Percentiles rank a stretch among this genome's conserved stretches.
phyloP scores from a whole-genome alignment of 37 sponge, comb jelly and placozoan species.

The Oscarella lobularis region DNA sequence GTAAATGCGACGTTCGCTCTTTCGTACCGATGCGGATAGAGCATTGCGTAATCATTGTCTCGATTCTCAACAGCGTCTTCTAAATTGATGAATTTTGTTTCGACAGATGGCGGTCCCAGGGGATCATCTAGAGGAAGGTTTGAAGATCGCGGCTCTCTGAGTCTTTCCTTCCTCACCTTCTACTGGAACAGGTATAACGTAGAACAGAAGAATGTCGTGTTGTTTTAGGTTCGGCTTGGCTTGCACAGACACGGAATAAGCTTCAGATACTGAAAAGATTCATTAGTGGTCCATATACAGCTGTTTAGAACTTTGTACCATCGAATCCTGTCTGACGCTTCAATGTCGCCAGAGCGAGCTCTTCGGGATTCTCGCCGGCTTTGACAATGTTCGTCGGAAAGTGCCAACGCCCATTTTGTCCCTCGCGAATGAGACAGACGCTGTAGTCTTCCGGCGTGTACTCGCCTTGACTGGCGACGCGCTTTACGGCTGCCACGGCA shows the following conservation, averaged over 20 bases:
- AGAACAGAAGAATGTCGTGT: constrained; percentile 30
- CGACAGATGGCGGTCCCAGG: constrained; percentile 14
- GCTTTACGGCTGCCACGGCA: constrained; percentile 32
- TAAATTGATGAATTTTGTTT: constrained; percentile 25
- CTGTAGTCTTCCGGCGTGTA: constrained; percentile 35
- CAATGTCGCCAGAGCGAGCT: constrained; percentile 19
- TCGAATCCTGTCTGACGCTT: constrained; percentile 17
- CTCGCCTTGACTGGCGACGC: constrained; percentile 6
- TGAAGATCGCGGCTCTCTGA: constrained; percentile 7
- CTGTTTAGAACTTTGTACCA: constrained; percentile 28
- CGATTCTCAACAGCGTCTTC: constrained; percentile 32
- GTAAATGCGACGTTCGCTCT: background rate
- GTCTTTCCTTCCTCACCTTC: background rate
- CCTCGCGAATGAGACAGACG: constrained; percentile 24
- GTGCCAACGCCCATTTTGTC: background rate
- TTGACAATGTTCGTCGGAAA: constrained; percentile 18
- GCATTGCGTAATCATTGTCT: constrained; percentile 16
- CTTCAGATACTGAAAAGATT: constrained; percentile 5
- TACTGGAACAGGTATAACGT: too few relatives aligned
- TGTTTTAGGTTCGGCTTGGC: constrained; percentile 18
- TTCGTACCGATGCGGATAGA: constrained; percentile 23
- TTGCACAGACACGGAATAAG: constrained; percentile 17
- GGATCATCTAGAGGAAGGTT: constrained; percentile 6
- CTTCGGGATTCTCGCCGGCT: constrained; percentile 21
- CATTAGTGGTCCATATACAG: background rate